phyloP scores from a whole-genome alignment of 2,113 vertebrate species.

The Chamaetylas fuelleborni region DNA sequence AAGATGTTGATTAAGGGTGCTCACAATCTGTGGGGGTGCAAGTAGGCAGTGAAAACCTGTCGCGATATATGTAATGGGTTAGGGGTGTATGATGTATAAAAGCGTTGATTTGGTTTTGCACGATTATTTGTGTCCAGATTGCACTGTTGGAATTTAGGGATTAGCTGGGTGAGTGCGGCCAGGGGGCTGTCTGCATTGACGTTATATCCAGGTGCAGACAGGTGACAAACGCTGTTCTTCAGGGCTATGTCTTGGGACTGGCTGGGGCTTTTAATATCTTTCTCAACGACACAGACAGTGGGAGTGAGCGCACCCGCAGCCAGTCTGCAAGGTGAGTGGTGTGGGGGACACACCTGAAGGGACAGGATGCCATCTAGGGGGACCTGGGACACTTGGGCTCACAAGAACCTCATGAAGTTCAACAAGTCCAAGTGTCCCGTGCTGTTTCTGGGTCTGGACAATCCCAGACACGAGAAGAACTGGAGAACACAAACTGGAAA shows the following conservation, averaged over 20 bases:
- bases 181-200: fast-evolving
- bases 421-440: not conserved
- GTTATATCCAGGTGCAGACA: fast-evolving
- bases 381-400: not conserved
- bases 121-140: fast-evolving
- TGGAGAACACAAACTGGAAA: not conserved
- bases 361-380: not conserved
- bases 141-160: fast-evolving
- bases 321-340: not conserved
- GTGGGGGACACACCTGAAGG: not conserved
- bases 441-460: not conserved
- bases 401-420: not conserved
- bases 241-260: too few species aligned
- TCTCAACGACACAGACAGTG: not conserved
- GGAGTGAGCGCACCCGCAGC: not conserved
- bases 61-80: too few species aligned
- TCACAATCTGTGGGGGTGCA: too few species aligned
- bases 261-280: too few species aligned
- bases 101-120: fast-evolving
- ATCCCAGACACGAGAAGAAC: not conserved
- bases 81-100: too few species aligned
- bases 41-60: too few species aligned
- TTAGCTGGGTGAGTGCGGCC: fast-evolving
- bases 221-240: not conserved
- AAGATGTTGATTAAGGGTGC: too few species aligned